These are phyloP conservation scores for Falco biarmicus DNA, from an alignment of 2,797 vertebrate species.

Conservation along the genomic window DNA sequence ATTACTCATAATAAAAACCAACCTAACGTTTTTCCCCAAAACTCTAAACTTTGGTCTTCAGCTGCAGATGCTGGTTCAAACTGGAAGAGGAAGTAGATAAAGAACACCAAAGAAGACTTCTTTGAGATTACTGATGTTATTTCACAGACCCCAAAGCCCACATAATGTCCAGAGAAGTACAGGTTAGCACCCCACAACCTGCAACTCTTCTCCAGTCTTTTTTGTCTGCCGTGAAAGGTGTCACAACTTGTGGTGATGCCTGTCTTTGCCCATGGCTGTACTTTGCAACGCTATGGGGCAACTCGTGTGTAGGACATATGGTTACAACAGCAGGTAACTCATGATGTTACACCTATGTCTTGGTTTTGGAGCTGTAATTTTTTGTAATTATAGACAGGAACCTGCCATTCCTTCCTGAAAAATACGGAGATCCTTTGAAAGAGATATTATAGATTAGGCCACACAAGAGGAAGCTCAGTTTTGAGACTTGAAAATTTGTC, in stretches of 20 bases:
- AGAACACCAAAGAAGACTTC: not conserved
- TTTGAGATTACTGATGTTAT: not conserved
- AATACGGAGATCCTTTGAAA: not conserved
- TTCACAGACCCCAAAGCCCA: not conserved
- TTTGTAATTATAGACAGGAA: not conserved
- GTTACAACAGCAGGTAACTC: not conserved
- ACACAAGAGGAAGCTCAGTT: not conserved
- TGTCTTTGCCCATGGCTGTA: not conserved
- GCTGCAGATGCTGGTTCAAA: not conserved
- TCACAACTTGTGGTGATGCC: not conserved
- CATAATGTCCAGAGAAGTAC: not conserved
- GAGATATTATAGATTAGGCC: not conserved
- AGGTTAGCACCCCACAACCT: not conserved
- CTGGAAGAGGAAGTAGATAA: constrained; percentile 5
- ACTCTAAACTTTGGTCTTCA: constrained; percentile 8
- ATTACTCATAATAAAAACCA: constrained; percentile 58
- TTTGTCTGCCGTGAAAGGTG: not conserved
- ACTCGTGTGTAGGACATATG: not conserved
- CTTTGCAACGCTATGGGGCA: not conserved
- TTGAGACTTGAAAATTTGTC: not conserved
- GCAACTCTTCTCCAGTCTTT: not conserved
- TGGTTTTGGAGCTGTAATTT: not conserved
- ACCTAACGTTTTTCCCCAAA: constrained; percentile 19
- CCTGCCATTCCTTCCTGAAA: not conserved
- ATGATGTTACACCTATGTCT: not conserved